Evolutionary conservation across 2,888 invertebrate genomes (phyloP).

Genomic region (Nycteola revayana): DNA sequence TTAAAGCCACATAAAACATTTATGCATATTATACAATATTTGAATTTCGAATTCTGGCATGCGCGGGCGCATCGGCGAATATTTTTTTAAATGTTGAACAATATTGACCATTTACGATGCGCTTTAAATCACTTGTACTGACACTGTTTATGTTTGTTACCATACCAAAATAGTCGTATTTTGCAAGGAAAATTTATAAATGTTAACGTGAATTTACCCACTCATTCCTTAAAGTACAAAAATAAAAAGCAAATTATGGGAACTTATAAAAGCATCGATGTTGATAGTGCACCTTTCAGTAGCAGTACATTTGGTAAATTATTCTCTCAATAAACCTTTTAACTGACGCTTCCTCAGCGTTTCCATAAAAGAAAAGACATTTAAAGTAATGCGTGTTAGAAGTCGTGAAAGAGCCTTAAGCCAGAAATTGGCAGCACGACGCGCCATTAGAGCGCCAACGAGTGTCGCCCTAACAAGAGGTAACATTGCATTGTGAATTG

Average conservation of each 20-base stretch:
- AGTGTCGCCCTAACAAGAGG: conserved; percentile 38
- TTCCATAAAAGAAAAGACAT: conserved; percentile 34
- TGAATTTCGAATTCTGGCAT: conserved; percentile 3
- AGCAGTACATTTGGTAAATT: too few species aligned
- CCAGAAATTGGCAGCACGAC: conserved; percentile 36
- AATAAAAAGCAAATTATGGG: too few species aligned
- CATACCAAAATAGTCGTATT: neutral
- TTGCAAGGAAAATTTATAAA: neutral
- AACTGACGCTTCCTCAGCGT: conserved; percentile 19
- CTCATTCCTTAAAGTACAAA: too few species aligned
- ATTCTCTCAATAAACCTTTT: conserved; percentile 5
- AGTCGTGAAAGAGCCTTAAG: conserved; percentile 35
- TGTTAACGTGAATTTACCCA: neutral
- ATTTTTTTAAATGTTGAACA: conserved; percentile 10
- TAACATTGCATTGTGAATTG: conserved; percentile 29
- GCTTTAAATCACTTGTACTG: conserved; percentile 4
- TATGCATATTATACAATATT: conserved; percentile 8
- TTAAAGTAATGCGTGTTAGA: conserved; percentile 31
- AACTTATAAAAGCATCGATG: too few species aligned
- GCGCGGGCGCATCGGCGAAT: neutral
- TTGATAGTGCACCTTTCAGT: too few species aligned
- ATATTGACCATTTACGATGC: conserved; percentile 2
- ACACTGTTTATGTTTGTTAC: neutral
- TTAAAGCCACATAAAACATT: conserved; percentile 13
- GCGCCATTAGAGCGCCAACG: conserved; percentile 31